A percentile compares a stretch with the other conserved stretches of the same genome.
Conservation (phyloP, 2,888 invertebrate genomes). For the Cataglyphis altisquamis region DNA sequence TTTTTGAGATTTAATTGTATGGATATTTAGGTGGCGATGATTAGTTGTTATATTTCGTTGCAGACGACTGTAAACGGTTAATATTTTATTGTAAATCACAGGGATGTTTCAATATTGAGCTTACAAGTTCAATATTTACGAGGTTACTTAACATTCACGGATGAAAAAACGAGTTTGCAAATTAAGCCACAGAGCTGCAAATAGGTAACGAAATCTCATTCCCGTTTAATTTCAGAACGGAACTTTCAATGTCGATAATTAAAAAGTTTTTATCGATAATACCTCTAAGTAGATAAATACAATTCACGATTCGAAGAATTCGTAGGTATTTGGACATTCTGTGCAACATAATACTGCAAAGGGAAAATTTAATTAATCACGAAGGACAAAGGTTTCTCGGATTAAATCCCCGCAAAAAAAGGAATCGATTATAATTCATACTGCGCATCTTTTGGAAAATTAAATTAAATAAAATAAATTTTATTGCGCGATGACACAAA, state of each 20-base stretch:
- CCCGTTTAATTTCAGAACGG: neutral
- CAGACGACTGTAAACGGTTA: neutral
- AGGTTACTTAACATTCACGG: neutral
- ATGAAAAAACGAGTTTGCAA: constrained; percentile 21
- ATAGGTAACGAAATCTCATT: constrained; percentile 8
- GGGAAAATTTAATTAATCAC: constrained; percentile 29
- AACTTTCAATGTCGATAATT: constrained; percentile 28
- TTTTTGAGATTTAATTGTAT: neutral
- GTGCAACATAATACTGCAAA: neutral
- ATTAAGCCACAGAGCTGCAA: constrained; percentile 8
- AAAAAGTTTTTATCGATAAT: neutral
- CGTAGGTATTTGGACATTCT: neutral
- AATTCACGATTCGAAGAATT: constrained; percentile 13
- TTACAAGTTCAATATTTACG: constrained; percentile 17
- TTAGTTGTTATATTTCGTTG: neutral
- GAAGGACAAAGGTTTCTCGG: neutral
- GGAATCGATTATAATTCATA: neutral
- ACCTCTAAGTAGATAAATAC: neutral
- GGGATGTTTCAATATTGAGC: neutral
- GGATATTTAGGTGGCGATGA: neutral
- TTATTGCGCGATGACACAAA: neutral
- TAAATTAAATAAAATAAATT: neutral
- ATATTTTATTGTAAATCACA: constrained; percentile 1
- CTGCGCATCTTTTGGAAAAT: neutral
- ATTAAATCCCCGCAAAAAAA: constrained; percentile 25